Conservation (phyloP, 1,140 invertebrate genomes). For the Tetramorium alpestre region DNA sequence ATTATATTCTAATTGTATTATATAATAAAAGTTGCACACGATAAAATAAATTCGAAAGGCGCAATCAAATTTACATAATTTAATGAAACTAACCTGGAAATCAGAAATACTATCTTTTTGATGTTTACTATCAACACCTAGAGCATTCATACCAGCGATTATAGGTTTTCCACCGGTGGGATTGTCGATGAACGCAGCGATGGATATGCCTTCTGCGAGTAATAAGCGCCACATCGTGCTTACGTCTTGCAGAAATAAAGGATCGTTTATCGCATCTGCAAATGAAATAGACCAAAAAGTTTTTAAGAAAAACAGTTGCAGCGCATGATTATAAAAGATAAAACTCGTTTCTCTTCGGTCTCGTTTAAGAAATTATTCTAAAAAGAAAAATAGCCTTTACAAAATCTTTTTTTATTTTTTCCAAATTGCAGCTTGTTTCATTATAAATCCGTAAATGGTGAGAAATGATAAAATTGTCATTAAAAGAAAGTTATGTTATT, state of each 20-base stretch:
- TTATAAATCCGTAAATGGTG: background rate
- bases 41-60: background rate
- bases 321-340: background rate
- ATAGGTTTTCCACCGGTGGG: slow-evolving; percentile 70
- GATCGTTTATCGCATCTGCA: slow-evolving; percentile 74
- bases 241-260: slow-evolving; percentile 61
- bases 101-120: background rate
- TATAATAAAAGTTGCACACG: background rate
- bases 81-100: background rate
- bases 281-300: background rate
- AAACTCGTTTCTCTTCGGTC: background rate
- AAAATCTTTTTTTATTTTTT: background rate
- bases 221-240: slow-evolving; percentile 66
- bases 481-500: background rate
- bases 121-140: slow-evolving; percentile 63
- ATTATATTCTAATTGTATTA: background rate
- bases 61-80: background rate
- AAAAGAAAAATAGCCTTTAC: background rate
- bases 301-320: background rate
- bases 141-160: slow-evolving; percentile 76
- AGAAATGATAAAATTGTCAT: background rate
- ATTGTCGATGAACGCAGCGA: slow-evolving; percentile 76
- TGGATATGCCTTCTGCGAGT: slow-evolving; percentile 72
- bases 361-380: background rate
- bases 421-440: background rate